phyloP scores from a whole-genome alignment of 2,113 vertebrate genomes.

The Cynocephalus volans region DNA sequence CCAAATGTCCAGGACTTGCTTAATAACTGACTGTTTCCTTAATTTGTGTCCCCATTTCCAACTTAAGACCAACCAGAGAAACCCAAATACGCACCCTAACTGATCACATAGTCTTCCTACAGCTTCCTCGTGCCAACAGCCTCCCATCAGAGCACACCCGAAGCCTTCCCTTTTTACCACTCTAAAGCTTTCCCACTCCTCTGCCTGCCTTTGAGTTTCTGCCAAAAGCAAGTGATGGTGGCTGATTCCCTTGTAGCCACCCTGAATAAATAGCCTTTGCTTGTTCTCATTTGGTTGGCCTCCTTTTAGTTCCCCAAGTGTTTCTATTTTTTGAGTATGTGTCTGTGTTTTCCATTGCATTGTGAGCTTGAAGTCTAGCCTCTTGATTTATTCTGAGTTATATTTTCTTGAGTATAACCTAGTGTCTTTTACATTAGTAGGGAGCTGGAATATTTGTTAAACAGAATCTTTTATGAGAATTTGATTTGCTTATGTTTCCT shows the following conservation, averaged over 20 bases:
- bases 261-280: slow-evolving; percentile 22
- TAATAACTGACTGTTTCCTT: background rate
- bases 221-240: background rate
- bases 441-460: slow-evolving; percentile 34
- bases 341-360: slow-evolving; percentile 47
- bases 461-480: background rate
- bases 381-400: slow-evolving; percentile 4
- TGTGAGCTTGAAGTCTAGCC: background rate
- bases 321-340: background rate
- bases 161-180: background rate
- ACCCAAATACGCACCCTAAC: background rate
- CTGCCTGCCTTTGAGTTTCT: background rate
- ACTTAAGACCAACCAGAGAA: background rate
- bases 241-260: background rate
- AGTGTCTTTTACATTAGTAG: slow-evolving; percentile 8
- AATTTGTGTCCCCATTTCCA: background rate
- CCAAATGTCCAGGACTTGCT: background rate
- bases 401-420: background rate
- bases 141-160: background rate
- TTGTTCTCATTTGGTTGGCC: slow-evolving; percentile 39
- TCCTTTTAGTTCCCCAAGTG: slow-evolving; percentile 46
- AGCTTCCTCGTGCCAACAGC: background rate
- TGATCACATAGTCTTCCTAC: background rate
- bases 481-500: slow-evolving; percentile 49
- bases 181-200: background rate